Percentiles rank a stretch among this genome's conserved stretches.
Conservation (phyloP, 1,140 invertebrate species). For the Uloborus diversus region DNA sequence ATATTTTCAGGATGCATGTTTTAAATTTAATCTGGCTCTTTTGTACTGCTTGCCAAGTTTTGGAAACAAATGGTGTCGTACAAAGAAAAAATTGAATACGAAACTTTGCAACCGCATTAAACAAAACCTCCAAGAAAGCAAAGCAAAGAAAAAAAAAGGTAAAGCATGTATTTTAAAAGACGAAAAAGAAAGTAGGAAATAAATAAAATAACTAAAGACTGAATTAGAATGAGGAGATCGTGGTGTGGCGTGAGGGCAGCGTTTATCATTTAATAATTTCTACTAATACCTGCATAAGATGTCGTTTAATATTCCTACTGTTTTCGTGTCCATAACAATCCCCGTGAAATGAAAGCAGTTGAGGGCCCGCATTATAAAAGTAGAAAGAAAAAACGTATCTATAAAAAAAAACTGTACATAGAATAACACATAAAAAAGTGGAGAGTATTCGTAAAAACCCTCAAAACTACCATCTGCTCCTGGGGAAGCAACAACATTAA, state of each 20-base stretch:
- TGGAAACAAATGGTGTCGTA: too few relatives aligned
- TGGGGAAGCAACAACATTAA: conserved; percentile 7
- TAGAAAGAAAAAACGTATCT: conserved; percentile 21
- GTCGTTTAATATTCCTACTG: conserved; percentile 55
- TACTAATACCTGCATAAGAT: conserved; percentile 56
- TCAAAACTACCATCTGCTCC: conserved; percentile 51
- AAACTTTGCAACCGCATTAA: conserved; percentile 36
- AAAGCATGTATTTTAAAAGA: conserved; percentile 1
- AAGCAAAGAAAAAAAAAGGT: not conserved
- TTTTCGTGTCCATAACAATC: conserved; percentile 54
- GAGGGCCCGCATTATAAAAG: conserved; percentile 54
- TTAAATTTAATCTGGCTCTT: too few relatives aligned
- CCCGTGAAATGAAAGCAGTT: conserved; percentile 53
- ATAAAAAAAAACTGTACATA: conserved; percentile 28
- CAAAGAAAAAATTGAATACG: too few relatives aligned
- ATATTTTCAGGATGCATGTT: too few relatives aligned
- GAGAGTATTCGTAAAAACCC: conserved; percentile 53
- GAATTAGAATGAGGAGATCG: conserved; percentile 48
- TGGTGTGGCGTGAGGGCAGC: conserved; percentile 33
- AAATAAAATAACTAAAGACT: conserved; percentile 22
- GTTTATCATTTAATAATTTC: conserved; percentile 57
- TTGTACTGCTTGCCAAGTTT: too few relatives aligned
- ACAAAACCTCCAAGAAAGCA: conserved; percentile 6
- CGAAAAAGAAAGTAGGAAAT: conserved; percentile 19
- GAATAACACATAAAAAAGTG: conserved; percentile 55